Evolutionary conservation across 2,888 invertebrate genomes (phyloP), one percentile per base, ranked within the genome.

Genomic region (Antheraea yamamai): DNA sequence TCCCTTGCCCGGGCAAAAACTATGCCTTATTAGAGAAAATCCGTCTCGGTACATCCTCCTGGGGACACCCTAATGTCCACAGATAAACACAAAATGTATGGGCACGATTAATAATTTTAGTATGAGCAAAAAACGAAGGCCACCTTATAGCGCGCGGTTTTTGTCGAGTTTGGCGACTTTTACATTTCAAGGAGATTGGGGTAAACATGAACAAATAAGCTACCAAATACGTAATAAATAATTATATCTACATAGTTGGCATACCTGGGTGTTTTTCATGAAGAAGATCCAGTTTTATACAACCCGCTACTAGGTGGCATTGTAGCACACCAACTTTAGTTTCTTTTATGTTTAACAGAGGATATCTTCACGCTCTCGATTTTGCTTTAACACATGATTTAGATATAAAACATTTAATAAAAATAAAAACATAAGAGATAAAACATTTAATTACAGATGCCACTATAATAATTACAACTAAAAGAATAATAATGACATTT

Each of bases 81-180:
- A 92, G 93, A 93, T 93, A 94, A 94, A 91, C 92, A 91, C 86
- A 85, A 82, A 88, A 92, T 92, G 88, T 92, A 92, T 92, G 91
- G 86, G 85, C 81, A 80, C 90, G 84, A 94, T 94, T 94, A 91
- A 92, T 94, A 92, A 93, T 94, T 73, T 73, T 66, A 91, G 93
- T 93, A 87, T 82, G 77, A 76, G 84, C 92, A 92, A 94, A 94
- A 94, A 92, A 82, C 83, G 79, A 79, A 80, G 79, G 76, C 71
- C 75, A 77, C 75, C 79, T 74, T 79, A 77, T 78, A 76, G 78
- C 76, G 76, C 74, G 78, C 79, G 78, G 82, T 83, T 87, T 89
- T 85, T 81, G 75, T 73, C 71, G 20, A 52, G 72, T 51, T 75
- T 73, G 68, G 55, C 39, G 72, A 77, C 55, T 74, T 73, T 77